Conservation (phyloP, 2,888 invertebrate genomes). For the Andricus quercusramuli region DNA sequence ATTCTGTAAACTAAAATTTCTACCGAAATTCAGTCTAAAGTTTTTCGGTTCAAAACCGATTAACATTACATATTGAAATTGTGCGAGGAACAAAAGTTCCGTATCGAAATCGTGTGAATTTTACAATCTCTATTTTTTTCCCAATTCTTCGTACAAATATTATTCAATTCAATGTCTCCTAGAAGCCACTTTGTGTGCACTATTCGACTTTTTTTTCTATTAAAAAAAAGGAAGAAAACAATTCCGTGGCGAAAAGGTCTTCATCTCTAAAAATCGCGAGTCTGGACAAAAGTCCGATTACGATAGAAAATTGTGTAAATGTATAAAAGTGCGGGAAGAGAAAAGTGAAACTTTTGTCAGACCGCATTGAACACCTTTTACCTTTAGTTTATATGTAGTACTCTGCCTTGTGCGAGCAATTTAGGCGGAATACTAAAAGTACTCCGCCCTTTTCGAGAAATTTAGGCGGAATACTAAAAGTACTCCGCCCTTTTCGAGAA, state of each 20-base stretch:
- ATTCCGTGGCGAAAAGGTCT: slow-evolving; percentile 49
- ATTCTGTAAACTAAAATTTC: slow-evolving; percentile 13
- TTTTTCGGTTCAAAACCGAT: slow-evolving; percentile 5
- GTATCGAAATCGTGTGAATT: slow-evolving; percentile 1
- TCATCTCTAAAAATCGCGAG: slow-evolving; percentile 47
- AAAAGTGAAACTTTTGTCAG: slow-evolving; percentile 66
- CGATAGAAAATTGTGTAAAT: slow-evolving; percentile 67
- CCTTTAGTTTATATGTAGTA: slow-evolving; percentile 42
- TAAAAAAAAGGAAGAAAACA: slow-evolving; percentile 45
- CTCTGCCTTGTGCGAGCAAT: slow-evolving; percentile 5
- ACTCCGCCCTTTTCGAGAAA: too few relatives aligned
- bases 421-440: slow-evolving; percentile 12
- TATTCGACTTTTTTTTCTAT: slow-evolving; percentile 42
- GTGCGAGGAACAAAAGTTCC: slow-evolving; percentile 21
- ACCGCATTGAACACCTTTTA: too few relatives aligned
- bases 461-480: too few relatives aligned
- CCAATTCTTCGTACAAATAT: slow-evolving; percentile 14
- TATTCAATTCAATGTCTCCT: slow-evolving; percentile 17
- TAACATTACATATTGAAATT: background rate
- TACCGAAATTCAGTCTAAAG: slow-evolving; percentile 18
- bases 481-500: slow-evolving; percentile 8
- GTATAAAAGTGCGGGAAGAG: slow-evolving; percentile 70
- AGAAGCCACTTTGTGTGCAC: slow-evolving; percentile 29
- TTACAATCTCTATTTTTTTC: slow-evolving; percentile 19
- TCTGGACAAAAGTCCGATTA: slow-evolving; percentile 66